Percentiles rank a stretch among this genome's conserved stretches.
Conservation (phyloP, 2,797 vertebrate genomes). For the Chelonia mydas region DNA sequence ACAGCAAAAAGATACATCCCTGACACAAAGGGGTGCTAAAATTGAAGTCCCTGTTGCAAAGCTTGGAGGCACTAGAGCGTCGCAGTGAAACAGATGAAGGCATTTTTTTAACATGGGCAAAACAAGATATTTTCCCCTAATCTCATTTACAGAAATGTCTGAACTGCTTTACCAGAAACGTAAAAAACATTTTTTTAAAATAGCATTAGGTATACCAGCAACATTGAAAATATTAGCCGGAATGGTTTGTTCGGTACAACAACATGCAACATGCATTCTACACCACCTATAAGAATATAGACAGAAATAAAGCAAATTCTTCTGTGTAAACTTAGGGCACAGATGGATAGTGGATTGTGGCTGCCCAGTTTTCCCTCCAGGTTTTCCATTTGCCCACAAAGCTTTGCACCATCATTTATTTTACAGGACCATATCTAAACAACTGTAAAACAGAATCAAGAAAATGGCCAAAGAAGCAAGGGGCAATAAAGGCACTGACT, state of each 20-base stretch:
- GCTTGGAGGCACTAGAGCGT: neutral
- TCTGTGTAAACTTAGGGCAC: neutral
- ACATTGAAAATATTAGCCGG: neutral
- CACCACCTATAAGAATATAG: neutral
- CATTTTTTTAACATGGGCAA: neutral
- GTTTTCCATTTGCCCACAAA: neutral
- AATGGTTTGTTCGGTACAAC: neutral
- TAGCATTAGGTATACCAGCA: neutral
- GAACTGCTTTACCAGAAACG: neutral
- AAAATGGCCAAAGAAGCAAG: neutral
- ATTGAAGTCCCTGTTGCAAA: neutral
- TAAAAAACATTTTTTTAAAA: neutral
- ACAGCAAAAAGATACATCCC: neutral
- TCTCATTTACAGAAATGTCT: neutral
- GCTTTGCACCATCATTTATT: neutral
- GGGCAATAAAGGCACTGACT: neutral
- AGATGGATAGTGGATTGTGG: neutral
- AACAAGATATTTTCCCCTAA: neutral
- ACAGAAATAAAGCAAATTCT: neutral
- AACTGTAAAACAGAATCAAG: neutral
- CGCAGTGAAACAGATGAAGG: neutral
- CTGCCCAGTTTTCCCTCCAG: neutral
- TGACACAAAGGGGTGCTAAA: neutral
- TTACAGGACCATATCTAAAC: neutral
- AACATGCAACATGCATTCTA: too few relatives aligned